phyloP scores from a whole-genome alignment of 2,113 vertebrate genomes.

The Murina feae region DNA sequence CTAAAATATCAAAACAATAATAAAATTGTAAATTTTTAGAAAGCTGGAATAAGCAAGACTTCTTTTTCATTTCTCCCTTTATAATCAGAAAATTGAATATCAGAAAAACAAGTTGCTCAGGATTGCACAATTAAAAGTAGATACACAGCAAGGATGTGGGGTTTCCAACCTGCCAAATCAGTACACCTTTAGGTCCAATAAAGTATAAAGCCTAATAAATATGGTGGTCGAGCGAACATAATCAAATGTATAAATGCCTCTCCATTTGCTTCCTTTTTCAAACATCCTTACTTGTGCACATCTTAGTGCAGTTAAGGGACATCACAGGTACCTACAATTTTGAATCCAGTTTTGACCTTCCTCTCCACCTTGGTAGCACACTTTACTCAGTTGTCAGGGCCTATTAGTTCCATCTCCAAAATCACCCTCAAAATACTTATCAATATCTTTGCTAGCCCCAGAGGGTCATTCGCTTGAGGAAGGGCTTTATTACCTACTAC shows the following conservation, averaged over 20 bases:
- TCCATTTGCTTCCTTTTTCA: background rate
- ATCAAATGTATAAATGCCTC: background rate
- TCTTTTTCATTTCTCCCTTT: background rate
- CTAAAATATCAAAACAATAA: background rate
- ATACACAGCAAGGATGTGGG: background rate
- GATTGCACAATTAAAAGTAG: background rate
- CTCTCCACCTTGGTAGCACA: background rate
- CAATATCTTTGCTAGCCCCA: too few species aligned
- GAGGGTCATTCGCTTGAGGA: background rate
- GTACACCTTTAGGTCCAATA: background rate
- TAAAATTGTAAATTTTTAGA: background rate
- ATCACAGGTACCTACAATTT: background rate
- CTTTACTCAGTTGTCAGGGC: background rate
- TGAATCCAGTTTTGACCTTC: background rate
- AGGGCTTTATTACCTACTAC: background rate
- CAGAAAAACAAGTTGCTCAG: background rate
- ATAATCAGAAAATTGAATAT: background rate
- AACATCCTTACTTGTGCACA: background rate
- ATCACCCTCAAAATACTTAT: background rate
- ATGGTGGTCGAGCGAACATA: background rate
- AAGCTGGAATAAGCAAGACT: background rate
- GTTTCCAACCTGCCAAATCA: background rate
- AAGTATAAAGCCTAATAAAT: background rate
- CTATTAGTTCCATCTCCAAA: background rate
- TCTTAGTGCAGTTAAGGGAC: background rate